Evolutionary conservation across 2,113 vertebrate genomes (phyloP).

Genomic region (Nymphicus hollandicus): DNA sequence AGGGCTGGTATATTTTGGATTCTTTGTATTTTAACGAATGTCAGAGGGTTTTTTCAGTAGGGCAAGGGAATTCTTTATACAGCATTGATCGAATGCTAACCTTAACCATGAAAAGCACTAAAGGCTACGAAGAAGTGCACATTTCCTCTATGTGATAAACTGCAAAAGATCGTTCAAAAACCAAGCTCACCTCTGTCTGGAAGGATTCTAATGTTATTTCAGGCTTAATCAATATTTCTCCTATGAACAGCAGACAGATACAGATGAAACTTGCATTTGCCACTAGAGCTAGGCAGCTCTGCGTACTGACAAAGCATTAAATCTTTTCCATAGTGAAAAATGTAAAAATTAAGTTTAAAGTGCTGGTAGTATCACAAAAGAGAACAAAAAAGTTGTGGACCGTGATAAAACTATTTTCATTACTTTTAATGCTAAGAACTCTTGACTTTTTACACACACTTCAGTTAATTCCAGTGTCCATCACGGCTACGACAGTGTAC

Average conservation of each 20-base stretch:
- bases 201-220: neutral
- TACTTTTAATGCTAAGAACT: neutral
- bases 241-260: neutral
- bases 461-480: neutral
- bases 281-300: neutral
- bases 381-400: neutral
- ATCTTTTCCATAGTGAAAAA: neutral
- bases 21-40: neutral
- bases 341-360: neutral
- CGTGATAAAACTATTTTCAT: neutral
- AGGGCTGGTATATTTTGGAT: neutral
- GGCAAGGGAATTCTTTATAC: neutral
- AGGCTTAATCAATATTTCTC: neutral
- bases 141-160: neutral
- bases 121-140: neutral
- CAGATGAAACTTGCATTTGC: neutral
- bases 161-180: fast-evolving
- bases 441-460: neutral
- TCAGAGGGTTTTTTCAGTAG: neutral
- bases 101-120: neutral
- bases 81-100: neutral
- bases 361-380: fast-evolving
- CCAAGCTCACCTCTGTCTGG: neutral
- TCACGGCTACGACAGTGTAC: neutral
- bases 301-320: neutral